Evolutionary conservation across 2,113 vertebrate species (phyloP), one percentile per base, ranked within the genome.

Genomic region (Salminus brasiliensis): DNA sequence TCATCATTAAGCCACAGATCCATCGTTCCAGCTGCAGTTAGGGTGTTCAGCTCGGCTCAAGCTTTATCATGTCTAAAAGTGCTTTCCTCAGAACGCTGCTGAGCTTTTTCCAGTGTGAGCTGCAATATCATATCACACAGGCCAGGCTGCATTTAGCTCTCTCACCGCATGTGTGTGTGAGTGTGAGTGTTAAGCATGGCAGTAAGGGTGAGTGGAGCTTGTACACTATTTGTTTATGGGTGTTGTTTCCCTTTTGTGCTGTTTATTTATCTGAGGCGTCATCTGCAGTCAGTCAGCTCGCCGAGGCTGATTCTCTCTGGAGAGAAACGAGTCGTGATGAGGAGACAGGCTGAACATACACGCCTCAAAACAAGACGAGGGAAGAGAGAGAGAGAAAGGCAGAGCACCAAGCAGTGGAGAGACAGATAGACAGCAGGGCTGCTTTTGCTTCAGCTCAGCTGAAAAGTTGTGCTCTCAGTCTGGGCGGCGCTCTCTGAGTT

Each of bases 191-290:
- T 18, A 0, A 30, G 25, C 36, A 45, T 29, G 65, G 59, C 57
- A 45, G 36, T 27, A 47, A 25, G 25, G 76, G 73, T 43, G 25
- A 80, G 74, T 69, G 32, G 55, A 81, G 74, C 78, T 81, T 78
- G 82, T 81, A 72, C 34, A 41, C 30, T 13, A 15, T 4, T 32
- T 32, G 45, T 79, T 65, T 8, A 34, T 41, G 59, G 55, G 4
- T 66, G 6, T 71, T 59, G 65, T 66, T 72, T 21, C 12, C 2
- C 18, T 13, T 55, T 21, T 66, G 59, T 72, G 59, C 12, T 30
- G 69, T 55, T 79, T 72, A 53, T 47, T 79, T 73, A 55, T 79
- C 78, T n/a, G 70, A 65, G 41, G 29, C 52, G 25, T 79, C 47
- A 72, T 79, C 59, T 32, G 59, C 47, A 55, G 16, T 53, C 77